Percentiles rank a stretch among this genome's conserved stretches.
Conservation (phyloP, 2,113 vertebrate species). For the Taurulus bubalis region DNA sequence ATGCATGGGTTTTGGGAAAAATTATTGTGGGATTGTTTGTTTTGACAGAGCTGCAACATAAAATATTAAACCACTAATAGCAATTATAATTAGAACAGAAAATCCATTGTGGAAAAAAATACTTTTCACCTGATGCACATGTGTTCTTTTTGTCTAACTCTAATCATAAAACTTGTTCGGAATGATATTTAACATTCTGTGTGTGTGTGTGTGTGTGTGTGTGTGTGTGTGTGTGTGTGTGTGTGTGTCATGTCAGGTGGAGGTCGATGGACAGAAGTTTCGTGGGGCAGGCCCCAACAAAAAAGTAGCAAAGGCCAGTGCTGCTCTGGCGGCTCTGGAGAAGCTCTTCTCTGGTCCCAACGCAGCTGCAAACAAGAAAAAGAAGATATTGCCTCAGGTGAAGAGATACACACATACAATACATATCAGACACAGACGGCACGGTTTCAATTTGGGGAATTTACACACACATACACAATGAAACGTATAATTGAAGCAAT, state of each 20-base stretch:
- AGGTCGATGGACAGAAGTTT: constrained; percentile 99
- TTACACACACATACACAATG: neutral
- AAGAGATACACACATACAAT: neutral
- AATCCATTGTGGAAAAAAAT: neutral
- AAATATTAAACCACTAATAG: neutral
- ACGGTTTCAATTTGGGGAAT: neutral
- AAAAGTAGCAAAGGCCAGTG: constrained; percentile 99
- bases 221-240: no score
- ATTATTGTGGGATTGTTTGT: constrained; percentile 12
- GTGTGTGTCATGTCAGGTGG: constrained; percentile 85
- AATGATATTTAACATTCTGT: neutral
- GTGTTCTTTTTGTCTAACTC: neutral
- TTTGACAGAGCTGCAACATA: constrained; percentile 3
- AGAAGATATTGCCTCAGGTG: constrained; percentile 97
- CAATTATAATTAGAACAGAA: neutral
- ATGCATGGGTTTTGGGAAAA: constrained; percentile 2
- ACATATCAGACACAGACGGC: constrained; percentile 10
- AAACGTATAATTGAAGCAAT: neutral
- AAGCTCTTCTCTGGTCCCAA: constrained; percentile 99
- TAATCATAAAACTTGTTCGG: neutral
- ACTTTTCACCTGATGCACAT: neutral
- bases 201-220: no score
- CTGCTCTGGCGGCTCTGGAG: constrained; percentile 95
- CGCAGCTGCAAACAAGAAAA: constrained; percentile 96
- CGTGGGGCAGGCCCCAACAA: constrained; percentile 98